Conservation (phyloP, 1,140 invertebrate species). For the Diachasmimorpha longicaudata region DNA sequence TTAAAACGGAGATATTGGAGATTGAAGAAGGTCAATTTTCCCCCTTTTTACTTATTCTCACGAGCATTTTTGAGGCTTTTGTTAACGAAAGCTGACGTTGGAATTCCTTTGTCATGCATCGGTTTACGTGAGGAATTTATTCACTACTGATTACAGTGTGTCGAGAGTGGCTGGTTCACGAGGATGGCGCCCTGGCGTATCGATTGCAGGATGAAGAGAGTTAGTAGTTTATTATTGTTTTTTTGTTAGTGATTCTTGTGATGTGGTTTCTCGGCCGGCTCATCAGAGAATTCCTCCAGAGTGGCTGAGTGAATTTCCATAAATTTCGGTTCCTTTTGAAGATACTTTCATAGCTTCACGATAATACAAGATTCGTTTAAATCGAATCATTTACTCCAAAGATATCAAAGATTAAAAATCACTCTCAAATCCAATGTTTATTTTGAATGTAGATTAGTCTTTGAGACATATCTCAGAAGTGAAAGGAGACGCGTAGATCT, state of each 20-base stretch:
- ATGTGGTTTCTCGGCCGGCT: background rate
- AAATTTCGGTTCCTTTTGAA: background rate
- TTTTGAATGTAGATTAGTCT: no score
- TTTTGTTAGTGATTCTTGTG: background rate
- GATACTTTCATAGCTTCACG: no score
- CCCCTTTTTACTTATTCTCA: constrained; percentile 1
- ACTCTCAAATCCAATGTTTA: no score
- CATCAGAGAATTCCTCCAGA: background rate
- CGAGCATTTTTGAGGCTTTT: constrained; percentile 3
- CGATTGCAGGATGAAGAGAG: constrained; percentile 90
- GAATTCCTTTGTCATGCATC: background rate
- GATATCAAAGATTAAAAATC: no score
- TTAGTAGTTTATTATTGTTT: constrained; percentile 58
- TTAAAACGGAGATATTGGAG: no score
- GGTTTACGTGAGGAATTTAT: background rate
- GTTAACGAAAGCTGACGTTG: background rate
- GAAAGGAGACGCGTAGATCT: no score
- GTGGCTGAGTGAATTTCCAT: background rate
- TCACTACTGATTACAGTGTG: constrained; percentile 70
- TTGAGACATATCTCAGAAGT: no score
- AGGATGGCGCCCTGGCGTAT: constrained; percentile 89
- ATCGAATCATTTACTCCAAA: no score
- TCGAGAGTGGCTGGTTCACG: constrained; percentile 89
- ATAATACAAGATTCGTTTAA: no score
- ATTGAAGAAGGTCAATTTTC: constrained; percentile 6